Evolutionary conservation across 2,113 vertebrate species (phyloP).

Genomic region (Puffinus mauretanicus): DNA sequence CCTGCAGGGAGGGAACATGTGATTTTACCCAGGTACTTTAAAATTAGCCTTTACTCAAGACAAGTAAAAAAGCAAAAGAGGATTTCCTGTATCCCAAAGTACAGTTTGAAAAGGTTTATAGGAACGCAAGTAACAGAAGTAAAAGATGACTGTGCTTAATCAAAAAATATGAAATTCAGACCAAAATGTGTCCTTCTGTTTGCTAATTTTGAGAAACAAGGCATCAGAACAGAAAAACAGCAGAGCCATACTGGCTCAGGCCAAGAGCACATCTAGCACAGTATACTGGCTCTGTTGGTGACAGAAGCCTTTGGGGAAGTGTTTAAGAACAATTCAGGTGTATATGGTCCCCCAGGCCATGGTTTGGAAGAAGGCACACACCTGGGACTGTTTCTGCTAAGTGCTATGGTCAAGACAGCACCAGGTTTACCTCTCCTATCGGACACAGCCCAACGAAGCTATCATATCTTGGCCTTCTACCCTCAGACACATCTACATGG

Average conservation of each 20-base stretch:
- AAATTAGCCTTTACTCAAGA: background rate
- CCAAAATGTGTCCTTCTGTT: background rate
- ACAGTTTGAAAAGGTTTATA: background rate
- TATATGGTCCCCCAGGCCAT: background rate
- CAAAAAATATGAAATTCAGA: background rate
- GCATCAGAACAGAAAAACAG: background rate
- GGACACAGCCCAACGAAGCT: too few relatives aligned
- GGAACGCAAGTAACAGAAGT: background rate
- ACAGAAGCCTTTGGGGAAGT: background rate
- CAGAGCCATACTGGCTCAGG: background rate
- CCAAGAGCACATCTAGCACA: background rate
- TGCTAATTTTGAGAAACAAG: background rate
- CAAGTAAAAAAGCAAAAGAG: background rate
- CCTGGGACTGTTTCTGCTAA: background rate
- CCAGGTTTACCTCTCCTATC: background rate
- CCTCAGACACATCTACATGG: background rate
- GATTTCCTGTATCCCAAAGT: background rate
- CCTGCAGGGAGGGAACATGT: accelerated
- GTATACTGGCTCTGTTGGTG: background rate
- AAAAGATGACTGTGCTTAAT: background rate
- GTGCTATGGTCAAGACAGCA: background rate
- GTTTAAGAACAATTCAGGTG: background rate
- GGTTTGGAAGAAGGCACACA: background rate
- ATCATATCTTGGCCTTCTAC: background rate
- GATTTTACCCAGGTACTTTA: background rate